These are phyloP conservation scores for Drosophila aldrichi DNA, from an alignment of 2,888 invertebrate genomes.

Conservation along the genomic window DNA sequence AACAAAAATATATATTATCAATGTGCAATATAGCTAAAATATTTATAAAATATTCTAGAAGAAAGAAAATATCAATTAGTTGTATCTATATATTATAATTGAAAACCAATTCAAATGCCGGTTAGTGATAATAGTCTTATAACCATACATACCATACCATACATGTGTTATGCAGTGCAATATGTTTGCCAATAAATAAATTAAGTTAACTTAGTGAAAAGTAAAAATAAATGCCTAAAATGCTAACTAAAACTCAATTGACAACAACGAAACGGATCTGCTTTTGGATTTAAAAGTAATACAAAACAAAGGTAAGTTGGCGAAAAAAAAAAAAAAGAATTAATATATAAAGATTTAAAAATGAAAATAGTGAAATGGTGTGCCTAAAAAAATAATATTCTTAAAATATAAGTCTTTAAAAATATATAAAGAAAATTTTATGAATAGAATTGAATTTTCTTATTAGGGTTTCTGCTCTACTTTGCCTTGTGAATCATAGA, in stretches of 20 bases:
- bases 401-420: background rate
- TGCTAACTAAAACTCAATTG: conserved; percentile 40
- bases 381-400: background rate
- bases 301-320: conserved; percentile 30
- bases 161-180: conserved; percentile 40
- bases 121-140: conserved; percentile 52
- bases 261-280: conserved; percentile 23
- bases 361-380: background rate
- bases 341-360: too few species aligned
- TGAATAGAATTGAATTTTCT: background rate
- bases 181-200: conserved; percentile 25
- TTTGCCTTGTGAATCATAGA: background rate
- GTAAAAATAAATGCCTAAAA: conserved; percentile 35
- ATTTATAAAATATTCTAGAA: conserved; percentile 60
- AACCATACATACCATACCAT: background rate
- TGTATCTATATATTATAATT: conserved; percentile 15
- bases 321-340: too few species aligned
- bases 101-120: conserved; percentile 47
- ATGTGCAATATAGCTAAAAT: conserved; percentile 71
- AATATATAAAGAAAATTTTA: too few species aligned
- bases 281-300: conserved; percentile 18
- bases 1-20: conserved; percentile 45
- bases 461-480: background rate
- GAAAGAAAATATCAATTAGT: conserved; percentile 30
- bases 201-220: conserved; percentile 32